Evolutionary conservation across 2,113 vertebrate species (phyloP).

Genomic region (Ameiurus melas): DNA sequence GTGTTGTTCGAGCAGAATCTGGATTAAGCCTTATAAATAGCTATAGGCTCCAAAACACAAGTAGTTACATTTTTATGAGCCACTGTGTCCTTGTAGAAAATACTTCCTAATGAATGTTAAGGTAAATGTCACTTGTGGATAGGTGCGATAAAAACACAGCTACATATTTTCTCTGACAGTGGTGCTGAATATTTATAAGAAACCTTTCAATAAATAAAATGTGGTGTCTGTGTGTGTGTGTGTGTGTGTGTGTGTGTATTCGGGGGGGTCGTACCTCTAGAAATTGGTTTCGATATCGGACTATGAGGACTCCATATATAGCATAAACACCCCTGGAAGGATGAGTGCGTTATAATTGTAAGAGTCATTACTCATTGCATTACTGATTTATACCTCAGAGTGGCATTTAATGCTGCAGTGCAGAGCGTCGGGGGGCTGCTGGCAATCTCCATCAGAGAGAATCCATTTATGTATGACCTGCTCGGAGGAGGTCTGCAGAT

Average conservation of each 20-base stretch:
- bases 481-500: background rate
- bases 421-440: constrained; percentile 2
- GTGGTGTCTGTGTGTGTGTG: too few species aligned
- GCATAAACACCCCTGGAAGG: background rate
- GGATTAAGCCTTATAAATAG: constrained; percentile 11
- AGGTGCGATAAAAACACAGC: background rate
- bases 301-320: background rate
- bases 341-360: constrained; percentile 8
- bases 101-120: background rate
- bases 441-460: constrained; percentile 23
- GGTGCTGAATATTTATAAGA: background rate
- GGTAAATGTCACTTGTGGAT: constrained; percentile 1
- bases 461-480: constrained; percentile 31
- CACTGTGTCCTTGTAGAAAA: background rate
- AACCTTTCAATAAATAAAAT: background rate
- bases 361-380: constrained; percentile 23
- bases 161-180: background rate
- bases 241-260: too few species aligned
- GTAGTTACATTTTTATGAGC: background rate
- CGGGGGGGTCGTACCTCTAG: background rate
- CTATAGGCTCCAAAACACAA: constrained; percentile 4
- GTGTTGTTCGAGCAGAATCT: background rate
- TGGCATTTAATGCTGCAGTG: constrained; percentile 17
- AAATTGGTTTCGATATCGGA: background rate
- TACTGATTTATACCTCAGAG: background rate